Conservation (phyloP, 2,888 invertebrate species). For the Phengaris alcon region DNA sequence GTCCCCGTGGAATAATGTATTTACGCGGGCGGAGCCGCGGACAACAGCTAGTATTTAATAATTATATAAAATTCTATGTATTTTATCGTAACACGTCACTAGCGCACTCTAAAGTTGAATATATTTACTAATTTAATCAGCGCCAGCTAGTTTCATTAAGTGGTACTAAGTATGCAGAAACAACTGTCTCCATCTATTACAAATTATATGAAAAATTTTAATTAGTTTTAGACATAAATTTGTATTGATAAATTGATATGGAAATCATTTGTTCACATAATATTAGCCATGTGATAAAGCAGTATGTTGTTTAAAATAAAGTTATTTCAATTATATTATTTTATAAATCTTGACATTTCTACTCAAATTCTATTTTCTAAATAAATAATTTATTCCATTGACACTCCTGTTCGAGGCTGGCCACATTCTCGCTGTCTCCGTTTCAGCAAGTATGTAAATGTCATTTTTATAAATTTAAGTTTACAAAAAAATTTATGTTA, state of each 20-base stretch:
- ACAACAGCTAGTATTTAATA: too few relatives aligned
- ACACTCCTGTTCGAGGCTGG: slow-evolving; percentile 64
- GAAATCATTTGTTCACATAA: not conserved
- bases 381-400: slow-evolving; percentile 51
- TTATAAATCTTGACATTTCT: slow-evolving; percentile 6
- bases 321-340: not conserved
- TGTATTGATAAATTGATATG: not conserved
- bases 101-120: not conserved
- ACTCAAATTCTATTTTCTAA: slow-evolving; percentile 28
- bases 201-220: not conserved
- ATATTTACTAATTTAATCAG: not conserved
- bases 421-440: slow-evolving; percentile 73
- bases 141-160: not conserved
- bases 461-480: slow-evolving; percentile 65
- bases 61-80: too few relatives aligned
- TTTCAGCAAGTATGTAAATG: slow-evolving; percentile 80
- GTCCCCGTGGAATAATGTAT: too few relatives aligned
- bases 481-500: slow-evolving; percentile 53
- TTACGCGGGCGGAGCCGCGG: too few relatives aligned
- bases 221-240: not conserved
- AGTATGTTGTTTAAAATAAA: too few relatives aligned
- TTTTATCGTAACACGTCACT: too few relatives aligned
- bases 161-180: not conserved
- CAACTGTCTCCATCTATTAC: not conserved
- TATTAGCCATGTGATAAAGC: not conserved